Conservation (phyloP, 2,113 vertebrate species). For the Bothrops jararaca region DNA sequence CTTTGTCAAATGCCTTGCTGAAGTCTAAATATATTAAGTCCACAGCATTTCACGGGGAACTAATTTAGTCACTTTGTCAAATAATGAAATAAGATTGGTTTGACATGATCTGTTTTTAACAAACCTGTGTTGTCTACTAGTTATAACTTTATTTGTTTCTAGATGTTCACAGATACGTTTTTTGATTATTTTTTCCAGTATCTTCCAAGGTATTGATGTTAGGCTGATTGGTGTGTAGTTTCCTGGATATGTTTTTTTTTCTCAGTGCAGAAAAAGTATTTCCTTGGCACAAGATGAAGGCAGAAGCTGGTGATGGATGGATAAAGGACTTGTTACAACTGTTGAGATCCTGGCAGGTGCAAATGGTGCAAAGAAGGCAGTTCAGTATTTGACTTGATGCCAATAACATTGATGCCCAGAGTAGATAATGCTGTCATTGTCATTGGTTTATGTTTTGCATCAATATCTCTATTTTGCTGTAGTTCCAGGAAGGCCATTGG, state of each 20-base stretch:
- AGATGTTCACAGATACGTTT: too few relatives aligned
- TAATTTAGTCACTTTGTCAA: too few relatives aligned
- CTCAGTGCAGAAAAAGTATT: not conserved
- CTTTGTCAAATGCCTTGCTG: too few relatives aligned
- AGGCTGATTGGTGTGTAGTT: too few relatives aligned
- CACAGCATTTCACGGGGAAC: too few relatives aligned
- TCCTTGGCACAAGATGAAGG: not conserved
- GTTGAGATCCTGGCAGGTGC: not conserved
- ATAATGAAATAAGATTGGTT: too few relatives aligned
- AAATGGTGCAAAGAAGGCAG: not conserved
- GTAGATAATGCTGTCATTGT: not conserved
- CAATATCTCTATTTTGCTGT: not conserved
- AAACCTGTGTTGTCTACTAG: too few relatives aligned
- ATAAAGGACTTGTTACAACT: not conserved
- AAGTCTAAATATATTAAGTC: too few relatives aligned
- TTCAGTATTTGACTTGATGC: not conserved
- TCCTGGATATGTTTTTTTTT: not conserved
- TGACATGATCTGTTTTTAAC: too few relatives aligned
- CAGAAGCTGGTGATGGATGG: not conserved
- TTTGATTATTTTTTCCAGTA: too few relatives aligned
- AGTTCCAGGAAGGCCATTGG: not conserved
- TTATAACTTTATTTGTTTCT: too few relatives aligned
- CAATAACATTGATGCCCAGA: not conserved
- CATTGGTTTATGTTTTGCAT: not conserved
- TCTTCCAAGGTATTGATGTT: too few relatives aligned